Base-by-base conservation (phyloP, 2,113 vertebrate species). In the Otis tarda region DNA sequence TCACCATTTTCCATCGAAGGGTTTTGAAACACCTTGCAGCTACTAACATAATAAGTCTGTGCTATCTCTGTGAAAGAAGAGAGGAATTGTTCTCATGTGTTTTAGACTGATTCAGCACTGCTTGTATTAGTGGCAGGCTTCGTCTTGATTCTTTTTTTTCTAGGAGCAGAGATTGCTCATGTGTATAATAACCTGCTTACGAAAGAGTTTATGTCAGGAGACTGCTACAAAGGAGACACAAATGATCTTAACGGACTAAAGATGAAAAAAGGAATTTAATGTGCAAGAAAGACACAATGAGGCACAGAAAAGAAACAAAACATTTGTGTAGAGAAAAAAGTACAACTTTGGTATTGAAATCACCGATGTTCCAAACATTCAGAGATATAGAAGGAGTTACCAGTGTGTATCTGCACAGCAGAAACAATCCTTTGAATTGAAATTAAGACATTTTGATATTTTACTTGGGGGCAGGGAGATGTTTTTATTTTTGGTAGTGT, bases 131-230 rank as follows among this genome's bases (percentile, higher is more conserved):
- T 73, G 83, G 57, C 80, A 92, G 83, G 57, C 67, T 96, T 97
- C 65, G 76, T 94, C 92, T 89, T 87, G 92, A 92, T 91, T 19
- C 37, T 67, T 85, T 77, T 77, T 61, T 91, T 75, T 69, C 81
- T 76, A 45, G 53, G 61, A 93, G 47, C 41, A 56, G 79, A 93
- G 88, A 93, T 84, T 84, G 61, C 61, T 95, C 69, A 82, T 81
- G 88, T 94, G 74, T 91, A 57, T 92, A 94, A 57, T 92, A 94
- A 91, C 61, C 80, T 92, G 74, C 89, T 96, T 93, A 87, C 0
- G 0, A 84, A 93, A 90, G 74, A 78, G 55, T 91, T 94, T 91
- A 55, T 94, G 87, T 87, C 92, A 87, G 95, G 77, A 93, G 77
- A 76, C 71, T 92, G 76, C 73, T 76, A 73, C 50, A 96, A 75